These are phyloP conservation scores for Gymnocephalus cernua DNA, from an alignment of 2,113 vertebrate species.

Conservation along the genomic window DNA sequence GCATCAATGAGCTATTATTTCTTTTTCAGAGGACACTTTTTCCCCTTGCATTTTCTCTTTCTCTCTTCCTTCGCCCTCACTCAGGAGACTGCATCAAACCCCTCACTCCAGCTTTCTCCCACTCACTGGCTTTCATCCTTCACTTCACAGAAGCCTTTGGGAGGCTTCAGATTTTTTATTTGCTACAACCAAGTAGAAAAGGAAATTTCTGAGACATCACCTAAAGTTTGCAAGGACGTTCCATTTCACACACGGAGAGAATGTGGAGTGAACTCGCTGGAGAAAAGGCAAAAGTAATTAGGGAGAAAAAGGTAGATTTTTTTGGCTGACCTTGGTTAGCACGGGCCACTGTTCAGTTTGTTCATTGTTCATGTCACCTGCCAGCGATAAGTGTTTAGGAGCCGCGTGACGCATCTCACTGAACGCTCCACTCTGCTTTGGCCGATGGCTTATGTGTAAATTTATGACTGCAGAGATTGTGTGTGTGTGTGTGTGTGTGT, in stretches of 20 bases:
- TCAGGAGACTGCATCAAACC: constrained; percentile 78
- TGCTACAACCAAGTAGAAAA: constrained; percentile 68
- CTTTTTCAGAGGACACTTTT: constrained; percentile 73
- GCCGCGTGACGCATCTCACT: constrained; percentile 23
- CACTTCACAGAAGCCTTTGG: constrained; percentile 80
- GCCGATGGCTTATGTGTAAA: constrained; percentile 30
- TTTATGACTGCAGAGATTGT: constrained; percentile 23
- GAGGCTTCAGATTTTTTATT: constrained; percentile 74
- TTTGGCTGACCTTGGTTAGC: constrained; percentile 51
- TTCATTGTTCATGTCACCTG: constrained; percentile 53
- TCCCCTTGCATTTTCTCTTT: constrained; percentile 47
- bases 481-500: constrained; percentile 18
- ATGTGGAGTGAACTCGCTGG: constrained; percentile 17
- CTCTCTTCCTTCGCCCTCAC: constrained; percentile 55
- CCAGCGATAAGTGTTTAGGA: constrained; percentile 46
- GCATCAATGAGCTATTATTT: constrained; percentile 74
- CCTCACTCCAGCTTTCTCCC: constrained; percentile 71
- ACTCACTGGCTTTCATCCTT: constrained; percentile 80
- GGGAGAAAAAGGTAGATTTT: constrained; percentile 24
- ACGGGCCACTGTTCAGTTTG: constrained; percentile 47
- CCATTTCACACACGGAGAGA: constrained; percentile 55
- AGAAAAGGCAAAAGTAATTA: constrained; percentile 66
- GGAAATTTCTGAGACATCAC: constrained; percentile 66
- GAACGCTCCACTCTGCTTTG: constrained; percentile 26
- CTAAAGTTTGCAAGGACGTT: constrained; percentile 80